Conservation (phyloP, 1,140 invertebrate genomes). For the Trichonephila clavata region DNA sequence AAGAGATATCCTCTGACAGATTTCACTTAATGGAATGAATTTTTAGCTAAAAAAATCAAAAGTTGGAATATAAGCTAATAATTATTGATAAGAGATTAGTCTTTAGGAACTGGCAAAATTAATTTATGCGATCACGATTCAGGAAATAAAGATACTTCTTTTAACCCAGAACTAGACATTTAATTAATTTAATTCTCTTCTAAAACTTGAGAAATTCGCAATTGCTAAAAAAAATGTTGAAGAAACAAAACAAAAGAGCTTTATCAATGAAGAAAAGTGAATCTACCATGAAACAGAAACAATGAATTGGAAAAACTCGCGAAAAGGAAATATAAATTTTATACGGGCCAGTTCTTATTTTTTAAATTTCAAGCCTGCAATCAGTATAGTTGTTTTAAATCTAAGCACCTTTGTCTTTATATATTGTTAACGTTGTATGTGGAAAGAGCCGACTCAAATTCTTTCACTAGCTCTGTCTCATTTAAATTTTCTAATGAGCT, state of each 20-base stretch:
- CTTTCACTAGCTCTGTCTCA: neutral
- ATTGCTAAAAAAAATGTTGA: neutral
- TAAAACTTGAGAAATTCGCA: neutral
- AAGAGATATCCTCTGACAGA: neutral
- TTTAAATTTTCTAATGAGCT: constrained; percentile 62
- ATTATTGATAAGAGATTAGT: constrained; percentile 33
- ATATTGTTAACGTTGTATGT: neutral
- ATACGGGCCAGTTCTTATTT: neutral
- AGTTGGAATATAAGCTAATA: neutral
- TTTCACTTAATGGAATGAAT: neutral
- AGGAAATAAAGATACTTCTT: neutral
- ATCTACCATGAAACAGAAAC: neutral
- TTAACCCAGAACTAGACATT: neutral
- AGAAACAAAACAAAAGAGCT: neutral
- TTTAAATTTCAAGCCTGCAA: neutral
- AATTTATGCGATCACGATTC: neutral
- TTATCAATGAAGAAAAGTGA: neutral
- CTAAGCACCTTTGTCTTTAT: constrained; percentile 15
- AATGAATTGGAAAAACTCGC: neutral
- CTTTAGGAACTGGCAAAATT: neutral
- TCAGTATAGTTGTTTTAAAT: neutral
- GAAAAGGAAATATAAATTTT: neutral
- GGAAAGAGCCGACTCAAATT: neutral
- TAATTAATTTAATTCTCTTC: neutral
- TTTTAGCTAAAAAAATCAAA: neutral